These are phyloP conservation scores for Mimachlamys varia DNA, from an alignment of 2,888 invertebrate species.

Conservation along the genomic window DNA sequence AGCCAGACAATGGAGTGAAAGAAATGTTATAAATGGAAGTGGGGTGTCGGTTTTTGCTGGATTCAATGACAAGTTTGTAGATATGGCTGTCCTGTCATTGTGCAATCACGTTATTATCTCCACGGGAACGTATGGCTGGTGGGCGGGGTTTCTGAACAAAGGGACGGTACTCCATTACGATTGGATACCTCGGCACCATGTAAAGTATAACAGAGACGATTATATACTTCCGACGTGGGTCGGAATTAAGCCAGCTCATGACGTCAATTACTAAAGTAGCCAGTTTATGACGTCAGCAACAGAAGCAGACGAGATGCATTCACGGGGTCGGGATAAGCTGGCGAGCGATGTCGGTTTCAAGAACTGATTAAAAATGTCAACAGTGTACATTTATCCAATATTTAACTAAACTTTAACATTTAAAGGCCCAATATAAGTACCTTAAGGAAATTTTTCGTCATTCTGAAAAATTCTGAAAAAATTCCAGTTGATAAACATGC, in stretches of 20 bases:
- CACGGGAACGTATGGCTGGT: neutral
- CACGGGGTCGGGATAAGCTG: too few species aligned
- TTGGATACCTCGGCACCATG: conserved; percentile 10
- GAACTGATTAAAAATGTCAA: too few species aligned
- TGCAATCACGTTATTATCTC: neutral
- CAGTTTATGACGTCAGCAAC: too few species aligned
- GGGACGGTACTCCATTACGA: conserved; percentile 1
- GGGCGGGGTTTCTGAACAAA: conserved; percentile 19
- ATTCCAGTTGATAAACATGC: too few species aligned
- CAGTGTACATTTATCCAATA: too few species aligned
- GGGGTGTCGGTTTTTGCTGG: neutral
- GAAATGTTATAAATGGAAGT: neutral
- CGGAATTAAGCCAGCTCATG: neutral
- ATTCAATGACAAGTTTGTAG: neutral
- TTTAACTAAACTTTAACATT: too few species aligned
- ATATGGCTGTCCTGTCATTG: neutral
- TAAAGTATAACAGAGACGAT: conserved; percentile 17
- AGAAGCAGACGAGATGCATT: too few species aligned
- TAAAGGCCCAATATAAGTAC: too few species aligned
- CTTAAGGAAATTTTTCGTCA: too few species aligned
- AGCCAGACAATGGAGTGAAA: neutral
- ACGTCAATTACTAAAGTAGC: neutral
- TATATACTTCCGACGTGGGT: neutral
- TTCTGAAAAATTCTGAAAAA: too few species aligned
- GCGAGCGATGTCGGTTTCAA: too few species aligned